These are phyloP conservation scores for Rhabdophis nuchalis DNA, from an alignment of 2,797 vertebrate genomes.

Conservation along the genomic window DNA sequence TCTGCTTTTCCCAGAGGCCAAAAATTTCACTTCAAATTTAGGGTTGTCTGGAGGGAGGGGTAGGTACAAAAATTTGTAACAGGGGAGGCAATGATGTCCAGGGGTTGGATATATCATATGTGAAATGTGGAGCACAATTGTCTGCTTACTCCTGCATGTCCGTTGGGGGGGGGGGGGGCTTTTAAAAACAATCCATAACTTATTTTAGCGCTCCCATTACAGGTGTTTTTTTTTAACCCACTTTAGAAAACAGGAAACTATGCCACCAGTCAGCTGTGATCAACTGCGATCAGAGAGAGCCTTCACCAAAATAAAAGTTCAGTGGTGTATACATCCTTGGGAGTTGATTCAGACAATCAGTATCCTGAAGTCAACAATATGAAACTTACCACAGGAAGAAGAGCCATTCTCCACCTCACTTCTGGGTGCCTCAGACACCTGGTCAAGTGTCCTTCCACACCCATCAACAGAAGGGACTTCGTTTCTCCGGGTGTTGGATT, in stretches of 20 bases:
- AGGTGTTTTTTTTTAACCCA: background rate
- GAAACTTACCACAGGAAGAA: background rate
- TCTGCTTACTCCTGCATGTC: background rate
- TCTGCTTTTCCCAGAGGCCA: background rate
- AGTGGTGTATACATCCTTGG: background rate
- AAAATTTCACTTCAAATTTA: background rate
- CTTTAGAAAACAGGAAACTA: background rate
- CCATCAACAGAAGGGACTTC: background rate
- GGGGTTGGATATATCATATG: background rate
- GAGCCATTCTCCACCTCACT: background rate
- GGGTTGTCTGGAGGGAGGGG: background rate
- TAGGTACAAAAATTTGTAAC: background rate
- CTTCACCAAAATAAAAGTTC: background rate
- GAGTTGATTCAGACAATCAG: background rate
- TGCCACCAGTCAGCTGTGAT: background rate
- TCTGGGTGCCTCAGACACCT: background rate
- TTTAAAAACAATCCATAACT: background rate
- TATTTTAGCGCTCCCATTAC: background rate
- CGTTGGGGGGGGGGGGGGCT: fast-evolving
- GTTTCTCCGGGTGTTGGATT: background rate
- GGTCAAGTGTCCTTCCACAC: background rate
- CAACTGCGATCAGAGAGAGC: background rate
- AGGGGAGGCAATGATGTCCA: background rate
- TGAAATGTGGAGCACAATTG: background rate
- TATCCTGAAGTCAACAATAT: background rate